These are phyloP conservation scores for Cotesia chilonis DNA, from an alignment of 1,140 invertebrate species.

Conservation along the genomic window DNA sequence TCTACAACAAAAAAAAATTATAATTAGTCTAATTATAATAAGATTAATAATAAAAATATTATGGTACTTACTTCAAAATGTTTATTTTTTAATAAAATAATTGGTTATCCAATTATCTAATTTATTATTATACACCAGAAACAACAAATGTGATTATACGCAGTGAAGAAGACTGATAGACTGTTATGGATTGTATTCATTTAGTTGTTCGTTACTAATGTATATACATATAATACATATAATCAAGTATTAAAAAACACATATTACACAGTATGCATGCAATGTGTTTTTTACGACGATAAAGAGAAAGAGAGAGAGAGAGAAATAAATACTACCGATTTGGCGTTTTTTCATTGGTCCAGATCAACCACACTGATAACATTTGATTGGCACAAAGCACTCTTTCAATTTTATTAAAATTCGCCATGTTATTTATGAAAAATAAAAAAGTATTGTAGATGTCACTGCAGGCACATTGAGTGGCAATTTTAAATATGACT, in stretches of 20 bases:
- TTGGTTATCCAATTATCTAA: not conserved
- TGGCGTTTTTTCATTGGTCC: slow-evolving; percentile 7
- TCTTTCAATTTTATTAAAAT: too few relatives aligned
- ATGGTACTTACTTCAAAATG: not conserved
- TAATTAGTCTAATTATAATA: too few relatives aligned
- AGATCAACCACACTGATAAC: not conserved
- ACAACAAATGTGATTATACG: slow-evolving; percentile 5
- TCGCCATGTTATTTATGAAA: too few relatives aligned
- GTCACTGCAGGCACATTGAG: too few relatives aligned
- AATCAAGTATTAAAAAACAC: too few relatives aligned
- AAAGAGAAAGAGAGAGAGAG: too few relatives aligned
- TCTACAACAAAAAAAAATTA: too few relatives aligned
- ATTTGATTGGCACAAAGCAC: not conserved
- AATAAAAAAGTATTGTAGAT: too few relatives aligned
- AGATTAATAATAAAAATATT: too few relatives aligned
- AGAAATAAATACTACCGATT: not conserved
- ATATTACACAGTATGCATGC: too few relatives aligned
- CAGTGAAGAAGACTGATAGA: not conserved
- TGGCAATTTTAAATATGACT: too few relatives aligned
- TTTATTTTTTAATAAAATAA: not conserved
- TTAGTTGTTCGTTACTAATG: not conserved
- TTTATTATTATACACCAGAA: not conserved
- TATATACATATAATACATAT: slow-evolving; percentile 2
- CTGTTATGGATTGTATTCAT: not conserved
- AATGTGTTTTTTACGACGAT: too few relatives aligned